phyloP scores from a whole-genome alignment of 2,888 invertebrate species.

The Idaea dimidiata region DNA sequence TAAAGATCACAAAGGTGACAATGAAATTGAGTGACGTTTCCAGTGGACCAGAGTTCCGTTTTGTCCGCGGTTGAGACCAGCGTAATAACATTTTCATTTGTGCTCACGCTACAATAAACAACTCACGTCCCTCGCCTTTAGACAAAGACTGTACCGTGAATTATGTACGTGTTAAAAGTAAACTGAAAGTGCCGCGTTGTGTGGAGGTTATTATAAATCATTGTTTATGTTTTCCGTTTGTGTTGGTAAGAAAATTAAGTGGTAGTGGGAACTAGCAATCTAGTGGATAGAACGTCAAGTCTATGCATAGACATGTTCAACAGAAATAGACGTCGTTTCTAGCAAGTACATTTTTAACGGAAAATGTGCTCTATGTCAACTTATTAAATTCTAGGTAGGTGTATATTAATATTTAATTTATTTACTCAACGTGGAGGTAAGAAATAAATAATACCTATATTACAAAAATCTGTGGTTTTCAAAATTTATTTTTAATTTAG shows the following conservation, averaged over 20 bases:
- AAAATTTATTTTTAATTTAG: no score
- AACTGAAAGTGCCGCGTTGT: slow-evolving; percentile 79
- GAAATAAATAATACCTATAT: no score
- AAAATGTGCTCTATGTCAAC: slow-evolving; percentile 3
- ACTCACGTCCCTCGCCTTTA: slow-evolving; percentile 78
- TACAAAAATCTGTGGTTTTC: no score
- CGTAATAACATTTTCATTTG: slow-evolving; percentile 80
- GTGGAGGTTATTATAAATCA: slow-evolving; percentile 80
- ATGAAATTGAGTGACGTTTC: slow-evolving; percentile 30
- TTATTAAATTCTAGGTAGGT: no score
- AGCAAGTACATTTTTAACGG: no score
- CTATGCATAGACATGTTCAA: no score
- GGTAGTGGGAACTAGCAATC: slow-evolving; percentile 71
- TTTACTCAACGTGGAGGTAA: no score
- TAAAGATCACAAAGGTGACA: neutral
- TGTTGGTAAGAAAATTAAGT: slow-evolving; percentile 74
- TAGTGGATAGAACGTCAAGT: slow-evolving; percentile 48
- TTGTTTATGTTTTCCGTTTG: slow-evolving; percentile 82
- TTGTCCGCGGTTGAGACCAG: slow-evolving; percentile 57
- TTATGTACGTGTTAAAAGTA: slow-evolving; percentile 81
- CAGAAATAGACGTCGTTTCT: no score
- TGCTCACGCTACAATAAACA: slow-evolving; percentile 79
- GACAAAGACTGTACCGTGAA: slow-evolving; percentile 79
- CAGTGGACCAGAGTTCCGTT: slow-evolving; percentile 40
- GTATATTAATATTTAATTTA: no score